Evolutionary conservation across 2,113 vertebrate species (phyloP), one percentile per base, ranked within the genome.

Genomic region (Nothoprocta pentlandii): DNA sequence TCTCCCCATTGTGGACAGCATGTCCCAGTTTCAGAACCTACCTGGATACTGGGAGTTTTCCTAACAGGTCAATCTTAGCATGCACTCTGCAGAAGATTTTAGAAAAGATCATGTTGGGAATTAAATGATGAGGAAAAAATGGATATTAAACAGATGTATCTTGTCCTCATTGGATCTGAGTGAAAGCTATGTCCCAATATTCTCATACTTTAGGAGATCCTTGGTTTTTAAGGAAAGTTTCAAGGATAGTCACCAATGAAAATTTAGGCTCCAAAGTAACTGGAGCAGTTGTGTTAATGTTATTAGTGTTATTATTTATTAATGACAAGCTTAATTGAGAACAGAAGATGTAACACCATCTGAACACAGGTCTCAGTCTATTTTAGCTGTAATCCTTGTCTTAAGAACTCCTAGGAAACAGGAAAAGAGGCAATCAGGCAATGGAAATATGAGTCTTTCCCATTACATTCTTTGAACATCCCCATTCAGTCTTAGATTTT

Each of bases 241-340:
- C 49, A 49, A 22, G 49, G 49, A 49, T 49, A 49, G 80, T 68
- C 76, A 90, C 62, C 4, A 0, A 61, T 61, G 32, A 51, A 92
- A 92, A 94, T 92, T 96, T 80, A 86, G 64, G 34, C 39, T 96
- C n/a, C 80, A 51, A 71, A 71, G 61, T 56, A 90, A 93, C 90
- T 47, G 74, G 51, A 80, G 56, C 25, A 22, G 85, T 71, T 90
- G 75, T 63, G 42, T 84, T 82, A 88, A 92, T 70, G 32, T 88
- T 49, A 74, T 47, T 80, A 69, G 51, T 95, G 67, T 44, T 51
- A 19, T 93, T 42, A 22, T 32, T 62, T 49, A 49, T 49, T 49
- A 49, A 42, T 59, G 21, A 62, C 91, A 79, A 68, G 39, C 6
- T 92, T 92, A 94, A 85, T 51, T 36, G 9, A 4, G 28, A 16